These are phyloP conservation scores for Pocillopora verrucosa DNA, from an alignment of 64 coral and sea anemone genomes.

Conservation along the genomic window DNA sequence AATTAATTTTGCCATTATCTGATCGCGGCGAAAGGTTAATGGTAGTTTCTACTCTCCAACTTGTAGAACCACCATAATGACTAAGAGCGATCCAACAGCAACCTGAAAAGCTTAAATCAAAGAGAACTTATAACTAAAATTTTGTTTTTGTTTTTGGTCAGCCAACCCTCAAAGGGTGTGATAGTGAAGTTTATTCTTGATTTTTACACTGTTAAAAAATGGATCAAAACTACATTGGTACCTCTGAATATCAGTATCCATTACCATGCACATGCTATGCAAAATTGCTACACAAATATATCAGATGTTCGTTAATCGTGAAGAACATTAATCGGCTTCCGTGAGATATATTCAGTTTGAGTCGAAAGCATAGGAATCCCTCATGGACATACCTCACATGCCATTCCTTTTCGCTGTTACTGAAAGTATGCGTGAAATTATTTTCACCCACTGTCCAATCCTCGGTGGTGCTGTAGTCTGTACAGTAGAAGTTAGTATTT, in stretches of 20 bases:
- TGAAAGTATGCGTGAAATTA: constrained; percentile 28
- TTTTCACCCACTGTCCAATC: constrained; percentile 52
- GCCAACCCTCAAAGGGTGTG: too few relatives aligned
- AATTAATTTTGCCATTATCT: constrained; percentile 47
- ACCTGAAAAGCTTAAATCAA: background rate
- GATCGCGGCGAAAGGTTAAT: constrained; percentile 39
- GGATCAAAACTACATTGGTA: too few relatives aligned
- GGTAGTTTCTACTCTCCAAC: constrained; percentile 2
- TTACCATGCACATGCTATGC: too few relatives aligned
- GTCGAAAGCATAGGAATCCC: too few relatives aligned
- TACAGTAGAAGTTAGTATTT: constrained; percentile 33
- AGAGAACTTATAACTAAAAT: background rate
- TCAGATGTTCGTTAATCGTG: too few relatives aligned
- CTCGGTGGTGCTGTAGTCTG: constrained; percentile 29
- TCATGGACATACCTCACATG: background rate
- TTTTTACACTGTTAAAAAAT: too few relatives aligned
- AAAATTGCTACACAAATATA: too few relatives aligned
- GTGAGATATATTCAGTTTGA: too few relatives aligned
- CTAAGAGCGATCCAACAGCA: constrained; percentile 50
- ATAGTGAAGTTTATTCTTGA: too few relatives aligned
- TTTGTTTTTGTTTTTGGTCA: too few relatives aligned
- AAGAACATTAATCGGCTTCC: too few relatives aligned
- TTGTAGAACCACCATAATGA: background rate
- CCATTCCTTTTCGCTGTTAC: background rate
- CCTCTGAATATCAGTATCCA: too few relatives aligned